Percentiles rank a stretch among this genome's conserved stretches.
Evolutionary conservation across 2,888 invertebrate species (phyloP).

Genomic region (Mactromeris polynyma): DNA sequence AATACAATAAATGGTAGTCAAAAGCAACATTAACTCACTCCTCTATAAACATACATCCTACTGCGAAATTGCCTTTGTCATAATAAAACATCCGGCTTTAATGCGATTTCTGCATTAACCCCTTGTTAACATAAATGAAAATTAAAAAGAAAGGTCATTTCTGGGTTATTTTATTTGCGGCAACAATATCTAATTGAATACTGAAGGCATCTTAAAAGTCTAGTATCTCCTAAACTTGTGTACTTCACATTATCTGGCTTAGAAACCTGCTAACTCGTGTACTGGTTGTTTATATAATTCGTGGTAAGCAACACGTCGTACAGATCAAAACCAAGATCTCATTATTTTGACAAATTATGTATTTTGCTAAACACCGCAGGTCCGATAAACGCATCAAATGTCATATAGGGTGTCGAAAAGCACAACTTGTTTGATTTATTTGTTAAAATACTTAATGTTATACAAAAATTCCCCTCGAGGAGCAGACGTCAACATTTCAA

Average conservation of each 20-base stretch:
- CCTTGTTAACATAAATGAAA: no score
- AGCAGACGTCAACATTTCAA: slow-evolving; percentile 32
- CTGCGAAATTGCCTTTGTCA: no score
- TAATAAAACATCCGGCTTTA: no score
- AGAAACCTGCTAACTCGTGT: not conserved
- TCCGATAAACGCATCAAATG: slow-evolving; percentile 18
- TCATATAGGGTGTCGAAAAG: slow-evolving; percentile 32
- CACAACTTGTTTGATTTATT: slow-evolving; percentile 22
- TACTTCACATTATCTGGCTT: not conserved
- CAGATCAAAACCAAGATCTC: slow-evolving; percentile 4
- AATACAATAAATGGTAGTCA: no score
- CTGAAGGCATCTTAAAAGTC: no score
- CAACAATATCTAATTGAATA: no score
- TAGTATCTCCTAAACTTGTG: no score
- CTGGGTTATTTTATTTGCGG: no score
- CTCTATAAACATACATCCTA: no score
- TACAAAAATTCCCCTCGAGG: slow-evolving; percentile 25
- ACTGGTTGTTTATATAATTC: slow-evolving; percentile 1
- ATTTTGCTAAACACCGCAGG: slow-evolving; percentile 12
- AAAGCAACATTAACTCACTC: no score
- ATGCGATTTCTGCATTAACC: no score
- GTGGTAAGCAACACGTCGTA: not conserved
- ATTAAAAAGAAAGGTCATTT: no score
- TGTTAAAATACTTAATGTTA: slow-evolving; percentile 27
- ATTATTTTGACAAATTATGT: slow-evolving; percentile 34